Percentiles rank a stretch among this genome's conserved stretches.
These are phyloP conservation scores for Vultur gryphus DNA, from an alignment of 2,797 vertebrate species.

Conservation along the genomic window DNA sequence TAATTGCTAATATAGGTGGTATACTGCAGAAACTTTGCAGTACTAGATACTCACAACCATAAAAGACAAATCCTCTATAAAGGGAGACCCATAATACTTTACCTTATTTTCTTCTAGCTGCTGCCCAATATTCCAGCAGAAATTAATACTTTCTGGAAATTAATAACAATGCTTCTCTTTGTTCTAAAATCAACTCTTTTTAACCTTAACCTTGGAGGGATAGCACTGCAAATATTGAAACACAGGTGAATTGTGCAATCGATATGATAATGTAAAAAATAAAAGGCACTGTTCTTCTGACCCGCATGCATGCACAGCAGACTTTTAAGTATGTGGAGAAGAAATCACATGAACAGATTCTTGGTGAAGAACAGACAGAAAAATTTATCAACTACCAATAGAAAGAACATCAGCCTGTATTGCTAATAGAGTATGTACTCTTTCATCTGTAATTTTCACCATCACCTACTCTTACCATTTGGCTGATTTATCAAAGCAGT, in stretches of 20 bases:
- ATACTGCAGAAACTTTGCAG: not conserved
- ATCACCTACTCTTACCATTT: not conserved
- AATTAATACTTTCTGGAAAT: not conserved
- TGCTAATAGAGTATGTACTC: not conserved
- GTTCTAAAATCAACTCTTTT: not conserved
- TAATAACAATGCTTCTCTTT: not conserved
- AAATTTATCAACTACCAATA: not conserved
- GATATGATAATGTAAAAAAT: not conserved
- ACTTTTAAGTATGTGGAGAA: not conserved
- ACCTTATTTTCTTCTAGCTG: not conserved
- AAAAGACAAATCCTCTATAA: not conserved
- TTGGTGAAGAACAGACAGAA: not conserved
- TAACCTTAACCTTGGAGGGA: not conserved
- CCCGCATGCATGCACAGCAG: rapidly evolving
- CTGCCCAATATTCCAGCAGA: not conserved
- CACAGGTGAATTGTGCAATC: not conserved
- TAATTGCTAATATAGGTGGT: not conserved
- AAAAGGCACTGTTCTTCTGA: not conserved
- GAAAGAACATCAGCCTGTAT: not conserved
- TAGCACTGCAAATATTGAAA: not conserved
- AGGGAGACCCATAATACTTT: not conserved
- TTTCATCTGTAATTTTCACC: not conserved
- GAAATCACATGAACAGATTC: not conserved
- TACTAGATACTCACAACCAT: not conserved
- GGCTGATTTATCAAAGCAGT: not conserved